These are phyloP conservation scores for Garra rufa DNA, from an alignment of 2,113 vertebrate species.

Conservation along the genomic window DNA sequence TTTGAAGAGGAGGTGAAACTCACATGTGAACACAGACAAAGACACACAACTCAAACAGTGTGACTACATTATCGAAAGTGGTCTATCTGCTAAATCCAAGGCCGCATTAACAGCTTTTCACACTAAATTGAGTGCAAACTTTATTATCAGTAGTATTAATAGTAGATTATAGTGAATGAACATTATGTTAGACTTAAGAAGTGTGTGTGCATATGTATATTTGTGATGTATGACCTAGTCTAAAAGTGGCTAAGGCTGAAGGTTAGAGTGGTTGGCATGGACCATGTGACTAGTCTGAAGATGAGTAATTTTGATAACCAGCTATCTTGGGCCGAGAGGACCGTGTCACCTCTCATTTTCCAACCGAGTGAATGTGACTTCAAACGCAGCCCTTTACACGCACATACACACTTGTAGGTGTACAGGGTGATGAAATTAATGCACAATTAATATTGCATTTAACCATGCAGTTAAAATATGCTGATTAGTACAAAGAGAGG, in stretches of 20 bases:
- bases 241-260: no score
- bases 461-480: conserved; percentile 13
- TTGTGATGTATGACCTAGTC: no score
- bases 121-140: neutral
- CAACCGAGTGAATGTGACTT: conserved; percentile 33
- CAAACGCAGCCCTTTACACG: conserved; percentile 45
- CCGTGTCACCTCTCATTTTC: conserved; percentile 53
- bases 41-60: conserved; percentile 2
- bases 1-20: conserved; percentile 7
- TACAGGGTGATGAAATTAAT: neutral
- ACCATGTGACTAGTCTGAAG: conserved; percentile 32
- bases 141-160: neutral
- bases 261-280: neutral
- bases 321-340: conserved; percentile 37
- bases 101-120: neutral
- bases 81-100: conserved; percentile 1
- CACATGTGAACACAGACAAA: neutral
- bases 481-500: neutral
- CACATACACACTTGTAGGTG: conserved; percentile 9
- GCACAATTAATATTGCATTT: conserved; percentile 7
- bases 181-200: neutral
- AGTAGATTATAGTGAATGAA: neutral
- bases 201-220: neutral
- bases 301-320: conserved; percentile 31
- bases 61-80: neutral